A percentile compares a stretch with the other conserved stretches of the same genome.
phyloP scores from a whole-genome alignment of 2,888 invertebrate species.

The Timandra comae region DNA sequence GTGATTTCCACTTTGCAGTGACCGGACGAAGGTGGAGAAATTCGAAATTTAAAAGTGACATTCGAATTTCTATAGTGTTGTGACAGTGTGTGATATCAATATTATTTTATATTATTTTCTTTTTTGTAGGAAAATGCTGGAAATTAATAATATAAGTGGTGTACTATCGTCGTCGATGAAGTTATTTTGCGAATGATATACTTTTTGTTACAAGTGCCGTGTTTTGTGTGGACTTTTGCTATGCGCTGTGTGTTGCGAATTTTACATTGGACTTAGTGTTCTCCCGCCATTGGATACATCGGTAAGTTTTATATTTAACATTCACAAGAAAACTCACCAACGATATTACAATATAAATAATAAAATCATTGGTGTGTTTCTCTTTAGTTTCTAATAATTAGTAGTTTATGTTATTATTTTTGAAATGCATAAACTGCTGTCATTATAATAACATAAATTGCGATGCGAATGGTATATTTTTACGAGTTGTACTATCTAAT shows the following conservation, averaged over 20 bases:
- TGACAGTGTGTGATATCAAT: slow-evolving; percentile 54
- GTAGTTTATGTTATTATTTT: no score
- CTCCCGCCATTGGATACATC: slow-evolving; percentile 29
- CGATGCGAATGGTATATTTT: no score
- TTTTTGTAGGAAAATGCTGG: slow-evolving; percentile 76
- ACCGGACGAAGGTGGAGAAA: slow-evolving; percentile 72
- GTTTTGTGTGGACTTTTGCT: slow-evolving; percentile 67
- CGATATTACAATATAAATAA: slow-evolving; percentile 7
- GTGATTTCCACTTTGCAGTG: slow-evolving; percentile 75
- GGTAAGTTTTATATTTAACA: slow-evolving; percentile 35
- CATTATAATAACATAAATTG: no score
- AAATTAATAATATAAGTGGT: slow-evolving; percentile 75
- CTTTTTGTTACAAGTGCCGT: slow-evolving; percentile 67
- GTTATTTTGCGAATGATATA: slow-evolving; percentile 75
- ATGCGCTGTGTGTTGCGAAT: slow-evolving; percentile 54
- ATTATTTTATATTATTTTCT: slow-evolving; percentile 61
- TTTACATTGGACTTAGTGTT: slow-evolving; percentile 32
- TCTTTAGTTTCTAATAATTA: no score
- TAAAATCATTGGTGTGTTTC: slow-evolving; percentile 1
- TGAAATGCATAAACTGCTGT: no score
- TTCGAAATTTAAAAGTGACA: slow-evolving; percentile 64
- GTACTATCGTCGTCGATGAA: slow-evolving; percentile 72
- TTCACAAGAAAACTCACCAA: slow-evolving; percentile 10
- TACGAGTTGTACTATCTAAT: no score
- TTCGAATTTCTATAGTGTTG: slow-evolving; percentile 51